Base-by-base conservation (phyloP, 64 coral and sea anemone genomes). In the Montipora cactus region DNA sequence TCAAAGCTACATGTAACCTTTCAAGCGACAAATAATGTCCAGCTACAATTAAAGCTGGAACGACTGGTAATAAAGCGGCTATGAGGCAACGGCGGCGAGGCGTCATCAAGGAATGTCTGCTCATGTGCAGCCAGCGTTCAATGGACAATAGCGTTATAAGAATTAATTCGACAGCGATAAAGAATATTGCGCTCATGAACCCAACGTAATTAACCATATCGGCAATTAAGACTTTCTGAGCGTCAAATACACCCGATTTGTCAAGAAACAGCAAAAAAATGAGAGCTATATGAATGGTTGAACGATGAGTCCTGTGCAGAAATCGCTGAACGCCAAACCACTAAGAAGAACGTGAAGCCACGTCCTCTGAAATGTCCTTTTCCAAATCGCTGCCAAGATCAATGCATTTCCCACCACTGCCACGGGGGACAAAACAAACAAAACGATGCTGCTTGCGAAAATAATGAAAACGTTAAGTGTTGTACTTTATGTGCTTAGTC, bases 381-480 rank as follows among this genome's bases (percentile, higher is more conserved):
- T 70, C 46, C 82, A 86, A 86, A 72, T 86, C 59, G 82, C 66
- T 18, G 16, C 45, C 45, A 86, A 72, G 12, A 86, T 72, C 44
- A 86, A 19, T 7, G 67, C 62, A 86, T 86, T 86, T 86, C 19
- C 82, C 6, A 86, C 64, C 44, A 86, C 64, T 71, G 66, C 66
- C 11, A 86, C 82, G 2, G 82, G 82, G 8, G 45, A 70, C 18
- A 70, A 51, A 14, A 6, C 62, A 71, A 47, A 10, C 2, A 86
- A 71, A 7, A 86, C 5, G 10, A 72, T 21, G 6, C 12, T 49
- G 3, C 3, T 49, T n/a, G 46, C 47, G 0, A 70, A 4, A 22
- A 12, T 50, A 22, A 50, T 2, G 5, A 11, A 28, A 11, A 37
- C 5, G n/a, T 71, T 71, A 23, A 23, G 14, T 2, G 0, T 23